A percentile compares a stretch with the other conserved stretches of the same genome.
Conservation (phyloP, 2,888 invertebrate species). For the Andrena chrysosceles region DNA sequence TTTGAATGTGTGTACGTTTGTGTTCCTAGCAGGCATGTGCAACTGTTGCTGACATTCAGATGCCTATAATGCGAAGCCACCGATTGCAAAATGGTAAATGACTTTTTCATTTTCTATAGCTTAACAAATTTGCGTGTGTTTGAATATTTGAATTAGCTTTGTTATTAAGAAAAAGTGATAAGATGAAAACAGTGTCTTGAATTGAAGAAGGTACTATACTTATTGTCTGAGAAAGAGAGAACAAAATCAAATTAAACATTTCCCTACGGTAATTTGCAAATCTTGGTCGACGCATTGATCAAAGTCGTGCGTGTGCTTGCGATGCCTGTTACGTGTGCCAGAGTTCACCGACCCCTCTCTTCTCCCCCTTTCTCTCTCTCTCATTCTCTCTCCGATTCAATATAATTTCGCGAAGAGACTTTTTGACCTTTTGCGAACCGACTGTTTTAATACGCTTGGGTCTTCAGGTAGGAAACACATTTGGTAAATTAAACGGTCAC, state of each 20-base stretch:
- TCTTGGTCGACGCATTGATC: slow-evolving; percentile 43
- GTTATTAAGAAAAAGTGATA: too few relatives aligned
- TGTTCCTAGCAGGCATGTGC: too few relatives aligned
- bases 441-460: neutral
- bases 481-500: slow-evolving; percentile 11
- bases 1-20: too few relatives aligned
- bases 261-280: slow-evolving; percentile 18
- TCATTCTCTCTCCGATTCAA: slow-evolving; percentile 7
- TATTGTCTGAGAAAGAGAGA: too few relatives aligned
- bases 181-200: too few relatives aligned
- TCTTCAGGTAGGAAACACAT: neutral
- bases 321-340: slow-evolving; percentile 29
- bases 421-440: slow-evolving; percentile 10
- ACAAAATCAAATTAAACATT: slow-evolving; percentile 16
- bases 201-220: too few relatives aligned
- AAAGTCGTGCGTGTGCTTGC: slow-evolving; percentile 31
- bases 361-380: neutral
- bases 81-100: too few relatives aligned
- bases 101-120: too few relatives aligned
- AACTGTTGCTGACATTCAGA: too few relatives aligned
- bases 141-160: too few relatives aligned
- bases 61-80: too few relatives aligned
- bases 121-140: too few relatives aligned
- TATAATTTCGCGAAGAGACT: slow-evolving; percentile 35
- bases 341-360: slow-evolving; percentile 26